Percentiles rank a stretch among this genome's conserved stretches.
phyloP scores from a whole-genome alignment of 2,888 invertebrate genomes.

The Drosophila anomalata region DNA sequence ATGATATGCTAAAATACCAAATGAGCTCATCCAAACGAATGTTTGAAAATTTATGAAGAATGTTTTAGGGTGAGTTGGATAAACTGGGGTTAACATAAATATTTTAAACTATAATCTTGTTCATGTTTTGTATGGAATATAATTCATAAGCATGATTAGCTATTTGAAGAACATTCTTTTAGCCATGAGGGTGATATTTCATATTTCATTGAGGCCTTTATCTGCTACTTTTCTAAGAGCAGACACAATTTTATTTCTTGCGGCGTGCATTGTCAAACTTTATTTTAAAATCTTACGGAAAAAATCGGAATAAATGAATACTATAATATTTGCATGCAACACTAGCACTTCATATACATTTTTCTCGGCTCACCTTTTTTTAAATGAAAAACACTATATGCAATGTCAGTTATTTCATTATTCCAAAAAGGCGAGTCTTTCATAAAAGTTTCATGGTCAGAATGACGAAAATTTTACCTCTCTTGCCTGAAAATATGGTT shows the following conservation, averaged over 20 bases:
- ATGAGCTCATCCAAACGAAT: constrained; percentile 11
- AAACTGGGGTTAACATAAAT: neutral
- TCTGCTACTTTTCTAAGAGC: too few species aligned
- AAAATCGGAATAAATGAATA: neutral
- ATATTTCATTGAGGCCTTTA: too few species aligned
- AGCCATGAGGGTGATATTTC: too few species aligned
- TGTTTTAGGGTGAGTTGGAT: constrained; percentile 12
- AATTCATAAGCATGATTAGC: too few species aligned
- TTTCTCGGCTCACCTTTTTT: neutral
- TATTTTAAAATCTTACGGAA: neutral
- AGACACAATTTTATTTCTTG: too few species aligned
- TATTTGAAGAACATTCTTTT: too few species aligned
- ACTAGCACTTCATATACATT: neutral
- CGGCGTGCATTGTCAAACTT: too few species aligned
- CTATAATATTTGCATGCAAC: neutral
- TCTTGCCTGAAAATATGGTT: constrained; percentile 60
- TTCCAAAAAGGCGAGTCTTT: constrained; percentile 44
- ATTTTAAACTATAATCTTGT: neutral
- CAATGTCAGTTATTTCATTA: constrained; percentile 50
- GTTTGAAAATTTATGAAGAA: constrained; percentile 60
- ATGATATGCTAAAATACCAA: constrained; percentile 47
- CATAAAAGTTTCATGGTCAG: constrained; percentile 52
- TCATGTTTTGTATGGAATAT: too few species aligned
- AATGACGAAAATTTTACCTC: constrained; percentile 63
- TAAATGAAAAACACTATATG: constrained; percentile 5